Evolutionary conservation across 1,140 invertebrate species (phyloP), one percentile per base, ranked within the genome.

Genomic region (Grapholita molesta): DNA sequence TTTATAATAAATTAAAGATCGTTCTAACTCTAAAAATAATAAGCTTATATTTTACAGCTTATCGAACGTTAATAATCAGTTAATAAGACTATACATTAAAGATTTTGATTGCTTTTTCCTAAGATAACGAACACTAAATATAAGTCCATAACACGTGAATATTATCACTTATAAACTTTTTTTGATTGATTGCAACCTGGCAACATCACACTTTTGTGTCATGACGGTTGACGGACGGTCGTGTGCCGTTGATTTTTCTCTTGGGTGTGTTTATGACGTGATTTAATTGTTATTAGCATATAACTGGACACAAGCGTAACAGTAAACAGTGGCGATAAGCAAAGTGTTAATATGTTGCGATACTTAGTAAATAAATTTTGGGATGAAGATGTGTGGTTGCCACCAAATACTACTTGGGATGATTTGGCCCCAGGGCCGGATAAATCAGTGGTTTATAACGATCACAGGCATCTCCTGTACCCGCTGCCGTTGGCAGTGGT

Each of bases 401-500:
- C 97, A 69, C 97, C 97, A 71, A 97, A 97, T 88, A 95, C 95
- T 69, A 97, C 96, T 78, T 98, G 97, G 97, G 93, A 94, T n/a
- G 96, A 98, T 83, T 95, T 98, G 53, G 93, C 94, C 76, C 96
- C 97, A 23, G 97, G 94, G 71, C 93, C 96, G 53, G 95, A 94
- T 75, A 94, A 95, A 71, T 93, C 94, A 76, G 94, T 97, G 70
- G 93, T 95, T 68, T 97, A 97, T 92, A 94, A 97, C 48, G 94
- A 98, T 86, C 95, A 96, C 82, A 94, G 93, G 80, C 96, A 99
- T 92, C 92, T 99, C 57, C 92, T 96, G 70, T 95, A 95, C 86
- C 96, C 97, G n/a, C 87, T 98, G 78, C 95, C 95, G 3, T 93
- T 98, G 90, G 96, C 97, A 23, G 80, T 97, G 24, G 90, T 95